Conservation (phyloP, 1,140 invertebrate genomes). For the Cherax quadricarinatus region DNA sequence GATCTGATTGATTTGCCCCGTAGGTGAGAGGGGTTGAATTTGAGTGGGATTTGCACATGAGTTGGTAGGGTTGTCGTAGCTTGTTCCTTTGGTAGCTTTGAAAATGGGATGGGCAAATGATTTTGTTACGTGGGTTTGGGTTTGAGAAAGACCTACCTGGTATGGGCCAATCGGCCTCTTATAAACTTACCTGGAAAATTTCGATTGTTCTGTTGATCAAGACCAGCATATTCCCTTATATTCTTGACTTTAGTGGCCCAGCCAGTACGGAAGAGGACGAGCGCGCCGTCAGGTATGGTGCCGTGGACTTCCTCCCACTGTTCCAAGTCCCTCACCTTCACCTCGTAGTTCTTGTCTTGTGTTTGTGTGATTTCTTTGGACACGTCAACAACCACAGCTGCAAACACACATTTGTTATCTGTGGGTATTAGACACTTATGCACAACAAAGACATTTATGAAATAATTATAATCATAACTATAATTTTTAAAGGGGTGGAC, state of each 20-base stretch:
- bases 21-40: no score
- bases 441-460: background rate
- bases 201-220: slow-evolving; percentile 23
- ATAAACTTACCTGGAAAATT: slow-evolving; percentile 45
- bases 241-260: slow-evolving; percentile 76
- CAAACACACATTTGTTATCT: no score
- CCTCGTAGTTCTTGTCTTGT: slow-evolving; percentile 35
- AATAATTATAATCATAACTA: no score
- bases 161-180: no score
- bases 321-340: slow-evolving; percentile 38
- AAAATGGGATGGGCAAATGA: no score
- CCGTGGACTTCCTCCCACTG: slow-evolving; percentile 78
- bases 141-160: no score
- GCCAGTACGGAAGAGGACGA: slow-evolving; percentile 80
- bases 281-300: slow-evolving; percentile 75
- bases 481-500: no score
- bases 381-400: slow-evolving; percentile 59
- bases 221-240: background rate
- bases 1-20: no score
- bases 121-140: no score
- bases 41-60: no score
- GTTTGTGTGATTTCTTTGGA: background rate
- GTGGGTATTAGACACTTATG: background rate
- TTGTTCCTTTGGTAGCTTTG: no score
- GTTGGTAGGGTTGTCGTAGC: no score